Percentiles rank a stretch among this genome's conserved stretches.
Evolutionary conservation across 2,113 vertebrate genomes (phyloP).

Genomic region (Donacobius atricapilla): DNA sequence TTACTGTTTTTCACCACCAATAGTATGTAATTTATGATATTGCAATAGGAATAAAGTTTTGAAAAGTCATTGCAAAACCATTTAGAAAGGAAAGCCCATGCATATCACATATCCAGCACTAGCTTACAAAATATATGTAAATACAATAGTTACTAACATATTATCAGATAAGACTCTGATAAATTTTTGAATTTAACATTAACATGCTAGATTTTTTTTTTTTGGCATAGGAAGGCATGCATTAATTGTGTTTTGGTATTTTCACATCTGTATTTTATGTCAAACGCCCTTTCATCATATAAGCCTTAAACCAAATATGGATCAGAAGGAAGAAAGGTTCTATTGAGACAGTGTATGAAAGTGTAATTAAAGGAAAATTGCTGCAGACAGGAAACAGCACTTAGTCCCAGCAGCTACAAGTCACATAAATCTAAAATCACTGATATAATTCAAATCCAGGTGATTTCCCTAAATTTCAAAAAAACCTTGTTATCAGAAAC

Average conservation of each 20-base stretch:
- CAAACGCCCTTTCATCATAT: neutral
- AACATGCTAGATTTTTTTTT: neutral
- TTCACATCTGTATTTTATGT: neutral
- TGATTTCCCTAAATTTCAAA: neutral
- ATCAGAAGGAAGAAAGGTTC: neutral
- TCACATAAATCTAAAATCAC: neutral
- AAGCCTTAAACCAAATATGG: neutral
- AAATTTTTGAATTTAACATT: neutral
- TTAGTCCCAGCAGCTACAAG: neutral
- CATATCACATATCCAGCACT: fast-evolving
- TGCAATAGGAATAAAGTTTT: neutral
- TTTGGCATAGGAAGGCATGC: neutral
- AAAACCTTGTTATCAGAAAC: neutral
- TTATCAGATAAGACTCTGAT: neutral
- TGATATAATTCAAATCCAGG: neutral
- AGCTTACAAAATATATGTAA: fast-evolving
- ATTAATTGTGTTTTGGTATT: neutral
- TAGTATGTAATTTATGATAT: neutral
- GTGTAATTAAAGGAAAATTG: neutral
- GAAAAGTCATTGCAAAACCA: neutral
- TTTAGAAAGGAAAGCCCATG: neutral
- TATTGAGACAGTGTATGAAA: neutral
- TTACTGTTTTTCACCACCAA: neutral
- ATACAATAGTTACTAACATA: neutral
- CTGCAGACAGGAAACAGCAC: neutral